Percentiles rank a stretch among this genome's conserved stretches.
phyloP scores from a whole-genome alignment of 2,888 invertebrate genomes.

The Polymixis flavicincta region DNA sequence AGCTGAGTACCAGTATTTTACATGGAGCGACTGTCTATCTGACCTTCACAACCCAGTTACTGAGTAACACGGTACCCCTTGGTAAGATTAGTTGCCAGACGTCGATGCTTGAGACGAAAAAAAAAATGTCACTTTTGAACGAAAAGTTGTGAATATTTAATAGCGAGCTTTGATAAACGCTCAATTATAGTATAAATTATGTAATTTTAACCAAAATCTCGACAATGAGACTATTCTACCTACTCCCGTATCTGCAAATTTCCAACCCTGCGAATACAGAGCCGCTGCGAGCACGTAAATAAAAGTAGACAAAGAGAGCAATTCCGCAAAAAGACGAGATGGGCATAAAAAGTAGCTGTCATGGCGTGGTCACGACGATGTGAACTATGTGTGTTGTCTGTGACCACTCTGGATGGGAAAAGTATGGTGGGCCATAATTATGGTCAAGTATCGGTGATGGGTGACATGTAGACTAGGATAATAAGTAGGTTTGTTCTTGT shows the following conservation, averaged over 20 bases:
- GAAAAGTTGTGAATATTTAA: too few species aligned
- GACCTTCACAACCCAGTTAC: too few species aligned
- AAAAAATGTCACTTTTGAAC: too few species aligned
- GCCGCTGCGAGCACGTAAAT: slow-evolving; percentile 81
- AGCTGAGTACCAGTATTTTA: too few species aligned
- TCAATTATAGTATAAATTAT: too few species aligned
- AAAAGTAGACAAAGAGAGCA: slow-evolving; percentile 88
- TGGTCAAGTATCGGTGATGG: slow-evolving; percentile 8
- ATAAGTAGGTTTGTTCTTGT: neutral
- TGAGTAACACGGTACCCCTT: too few species aligned
- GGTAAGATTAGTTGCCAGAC: too few species aligned
- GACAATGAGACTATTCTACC: slow-evolving; percentile 28
- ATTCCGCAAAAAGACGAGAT: slow-evolving; percentile 81
- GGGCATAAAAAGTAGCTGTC: slow-evolving; percentile 89
- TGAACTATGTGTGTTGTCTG: slow-evolving; percentile 79
- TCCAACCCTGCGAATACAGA: slow-evolving; percentile 72
- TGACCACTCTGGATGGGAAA: slow-evolving; percentile 68
- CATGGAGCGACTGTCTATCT: too few species aligned
- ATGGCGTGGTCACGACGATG: slow-evolving; percentile 85
- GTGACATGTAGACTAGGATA: slow-evolving; percentile 19
- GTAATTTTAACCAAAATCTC: too few species aligned
- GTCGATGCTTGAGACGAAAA: too few species aligned
- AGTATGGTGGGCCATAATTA: slow-evolving; percentile 47
- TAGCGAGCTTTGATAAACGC: too few species aligned
- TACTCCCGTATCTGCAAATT: slow-evolving; percentile 38